Conservation (phyloP, 2,797 vertebrate genomes). For the Margarornis squamiger region DNA sequence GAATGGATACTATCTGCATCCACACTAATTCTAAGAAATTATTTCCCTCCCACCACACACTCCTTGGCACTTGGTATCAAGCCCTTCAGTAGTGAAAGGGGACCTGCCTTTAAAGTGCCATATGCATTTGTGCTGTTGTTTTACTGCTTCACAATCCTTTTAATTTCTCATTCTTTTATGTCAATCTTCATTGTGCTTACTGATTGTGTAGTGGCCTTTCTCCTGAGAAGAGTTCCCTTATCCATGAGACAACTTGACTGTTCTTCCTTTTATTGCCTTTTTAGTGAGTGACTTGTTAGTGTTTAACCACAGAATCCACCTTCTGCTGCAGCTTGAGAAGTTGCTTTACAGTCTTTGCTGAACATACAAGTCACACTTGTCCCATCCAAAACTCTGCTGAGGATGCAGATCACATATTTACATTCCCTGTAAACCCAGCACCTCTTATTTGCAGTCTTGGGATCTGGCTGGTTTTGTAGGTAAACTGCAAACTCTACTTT, state of each 20-base stretch:
- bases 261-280: not conserved
- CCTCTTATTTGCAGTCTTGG: not conserved
- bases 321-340: not conserved
- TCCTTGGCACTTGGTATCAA: not conserved
- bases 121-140: not conserved
- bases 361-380: not conserved
- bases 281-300: not conserved
- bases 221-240: not conserved
- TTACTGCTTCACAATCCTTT: not conserved
- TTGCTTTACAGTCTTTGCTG: not conserved
- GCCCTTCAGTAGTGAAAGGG: not conserved
- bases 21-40: not conserved
- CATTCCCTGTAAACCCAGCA: not conserved
- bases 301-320: not conserved
- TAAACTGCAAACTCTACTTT: not conserved
- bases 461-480: not conserved
- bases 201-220: not conserved
- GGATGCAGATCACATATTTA: not conserved
- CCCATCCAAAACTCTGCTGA: not conserved
- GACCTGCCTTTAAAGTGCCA: not conserved
- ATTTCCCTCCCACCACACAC: rapidly evolving
- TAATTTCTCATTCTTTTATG: not conserved
- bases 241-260: not conserved
- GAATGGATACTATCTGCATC: not conserved
- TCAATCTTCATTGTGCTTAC: not conserved